A percentile compares a stretch with the other conserved stretches of the same genome.
phyloP scores from a whole-genome alignment of 1,140 invertebrate genomes.

The Maconellicoccus hirsutus region DNA sequence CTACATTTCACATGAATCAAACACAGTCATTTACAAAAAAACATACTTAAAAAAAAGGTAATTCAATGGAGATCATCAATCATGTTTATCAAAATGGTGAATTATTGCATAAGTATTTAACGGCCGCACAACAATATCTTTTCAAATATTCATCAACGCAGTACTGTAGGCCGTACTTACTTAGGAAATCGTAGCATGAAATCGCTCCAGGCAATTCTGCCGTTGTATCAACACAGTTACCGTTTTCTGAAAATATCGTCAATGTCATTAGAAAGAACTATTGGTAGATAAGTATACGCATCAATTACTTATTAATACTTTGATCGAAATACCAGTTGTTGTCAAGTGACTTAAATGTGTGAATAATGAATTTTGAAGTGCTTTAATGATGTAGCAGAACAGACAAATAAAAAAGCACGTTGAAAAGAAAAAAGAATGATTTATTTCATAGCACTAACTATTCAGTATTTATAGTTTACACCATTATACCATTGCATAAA shows the following conservation, averaged over 20 bases:
- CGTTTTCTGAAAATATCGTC: slow-evolving; percentile 26
- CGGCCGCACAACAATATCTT: slow-evolving; percentile 29
- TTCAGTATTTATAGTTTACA: no score
- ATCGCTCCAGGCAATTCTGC: slow-evolving; percentile 27
- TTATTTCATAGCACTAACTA: no score
- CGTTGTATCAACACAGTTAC: slow-evolving; percentile 29
- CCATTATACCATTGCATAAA: no score
- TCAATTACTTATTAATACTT: no score
- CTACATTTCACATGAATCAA: not conserved
- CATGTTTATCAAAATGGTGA: slow-evolving; percentile 13
- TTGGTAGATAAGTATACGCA: no score
- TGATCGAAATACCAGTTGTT: no score
- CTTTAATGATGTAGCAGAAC: no score
- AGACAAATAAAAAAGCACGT: no score
- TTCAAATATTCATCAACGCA: slow-evolving; percentile 29
- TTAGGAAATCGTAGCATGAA: slow-evolving; percentile 29
- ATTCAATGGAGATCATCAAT: slow-evolving; percentile 13
- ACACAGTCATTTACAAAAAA: not conserved
- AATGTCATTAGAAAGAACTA: no score
- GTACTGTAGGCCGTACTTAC: slow-evolving; percentile 27
- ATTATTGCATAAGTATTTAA: slow-evolving; percentile 29
- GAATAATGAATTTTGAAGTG: no score
- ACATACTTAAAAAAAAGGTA: slow-evolving; percentile 13
- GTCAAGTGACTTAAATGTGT: no score
- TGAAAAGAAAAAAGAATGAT: no score